Conservation (phyloP, 1,140 invertebrate genomes). For the Asbolus verrucosus region DNA sequence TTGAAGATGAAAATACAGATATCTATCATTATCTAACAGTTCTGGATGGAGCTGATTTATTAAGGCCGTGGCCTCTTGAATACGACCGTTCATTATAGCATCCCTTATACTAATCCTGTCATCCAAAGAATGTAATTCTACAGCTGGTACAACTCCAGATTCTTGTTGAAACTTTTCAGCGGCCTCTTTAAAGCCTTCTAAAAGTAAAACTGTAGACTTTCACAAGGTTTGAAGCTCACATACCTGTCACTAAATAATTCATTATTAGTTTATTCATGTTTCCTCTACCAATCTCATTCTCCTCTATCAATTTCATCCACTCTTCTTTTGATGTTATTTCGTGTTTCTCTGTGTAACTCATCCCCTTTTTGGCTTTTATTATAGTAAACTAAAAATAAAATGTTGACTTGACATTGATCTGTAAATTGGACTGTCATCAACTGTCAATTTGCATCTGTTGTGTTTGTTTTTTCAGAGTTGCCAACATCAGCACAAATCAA, state of each 20-base stretch:
- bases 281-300: constrained; percentile 85
- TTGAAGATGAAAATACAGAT: constrained; percentile 96
- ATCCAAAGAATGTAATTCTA: constrained; percentile 91
- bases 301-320: constrained; percentile 80
- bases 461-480: background rate
- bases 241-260: constrained; percentile 98
- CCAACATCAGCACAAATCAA: constrained; percentile 7
- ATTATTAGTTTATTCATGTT: constrained; percentile 98
- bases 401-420: constrained; percentile 7
- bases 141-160: constrained; percentile 87
- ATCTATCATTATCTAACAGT: constrained; percentile 93
- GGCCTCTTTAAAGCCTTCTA: constrained; percentile 98
- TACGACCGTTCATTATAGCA: constrained; percentile 92
- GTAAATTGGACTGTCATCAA: constrained; percentile 2
- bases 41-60: constrained; percentile 96
- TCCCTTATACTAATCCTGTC: constrained; percentile 95
- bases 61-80: constrained; percentile 92
- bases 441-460: background rate
- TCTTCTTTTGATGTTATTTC: constrained; percentile 68
- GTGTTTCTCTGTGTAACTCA: constrained; percentile 65
- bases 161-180: constrained; percentile 97
- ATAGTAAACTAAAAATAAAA: constrained; percentile 22
- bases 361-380: constrained; percentile 52
- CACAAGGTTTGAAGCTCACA: constrained; percentile 52
- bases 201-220: constrained; percentile 59